A percentile compares a stretch with the other conserved stretches of the same genome.
Conservation (phyloP, 1,140 invertebrate genomes). For the Episyrphus balteatus region DNA sequence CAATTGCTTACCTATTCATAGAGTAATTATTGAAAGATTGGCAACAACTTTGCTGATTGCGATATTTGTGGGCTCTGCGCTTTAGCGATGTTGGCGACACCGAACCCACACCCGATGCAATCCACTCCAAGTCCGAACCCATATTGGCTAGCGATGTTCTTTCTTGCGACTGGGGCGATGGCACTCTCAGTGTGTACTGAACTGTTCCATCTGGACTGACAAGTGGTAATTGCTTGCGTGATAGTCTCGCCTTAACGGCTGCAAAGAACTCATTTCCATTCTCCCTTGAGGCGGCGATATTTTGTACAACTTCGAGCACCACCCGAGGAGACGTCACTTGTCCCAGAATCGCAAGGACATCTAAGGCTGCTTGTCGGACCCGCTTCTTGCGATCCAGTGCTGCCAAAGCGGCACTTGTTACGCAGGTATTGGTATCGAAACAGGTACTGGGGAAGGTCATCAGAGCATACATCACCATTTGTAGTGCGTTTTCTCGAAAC, state of each 20-base stretch:
- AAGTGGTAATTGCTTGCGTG: slow-evolving; percentile 51
- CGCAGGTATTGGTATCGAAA: slow-evolving; percentile 56
- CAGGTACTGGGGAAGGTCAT: slow-evolving; percentile 71
- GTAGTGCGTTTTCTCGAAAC: slow-evolving; percentile 64
- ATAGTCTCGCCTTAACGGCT: slow-evolving; percentile 45
- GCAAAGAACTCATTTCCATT: slow-evolving; percentile 39
- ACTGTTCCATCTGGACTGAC: slow-evolving; percentile 55
- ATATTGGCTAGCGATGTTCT: slow-evolving; percentile 3
- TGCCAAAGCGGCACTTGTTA: slow-evolving; percentile 44
- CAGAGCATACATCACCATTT: slow-evolving; percentile 62
- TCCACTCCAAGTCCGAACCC: slow-evolving; percentile 61
- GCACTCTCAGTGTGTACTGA: slow-evolving; percentile 50
- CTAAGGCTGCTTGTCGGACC: slow-evolving; percentile 69
- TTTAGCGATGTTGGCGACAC: slow-evolving; percentile 42
- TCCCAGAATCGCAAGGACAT: slow-evolving; percentile 64
- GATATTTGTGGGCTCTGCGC: slow-evolving; percentile 11
- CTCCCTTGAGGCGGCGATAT: slow-evolving; percentile 30
- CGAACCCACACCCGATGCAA: slow-evolving; percentile 48
- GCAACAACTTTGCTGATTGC: too few species aligned
- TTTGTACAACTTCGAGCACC: slow-evolving; percentile 40
- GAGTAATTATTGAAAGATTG: too few species aligned
- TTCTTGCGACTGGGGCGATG: slow-evolving; percentile 18
- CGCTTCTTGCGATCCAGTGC: slow-evolving; percentile 57
- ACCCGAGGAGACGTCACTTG: slow-evolving; percentile 52
- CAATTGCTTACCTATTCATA: too few species aligned